Evolutionary conservation across 2,113 vertebrate genomes (phyloP).

Genomic region (cat (Felis catus)): F.catus_Fca126_mat1.0 CM031421.1:64821501-64822000

Average conservation of each 20-base stretch:
- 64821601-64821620: conserved; percentile 78
- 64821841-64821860: conserved; percentile 78
- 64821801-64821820: conserved; percentile 78
- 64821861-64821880: not conserved
- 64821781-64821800: conserved; percentile 70
- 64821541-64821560: not conserved
- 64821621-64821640: conserved; percentile 78
- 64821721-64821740: conserved; percentile 32
- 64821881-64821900: fast-evolving
- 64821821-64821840: conserved; percentile 75
- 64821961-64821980: not conserved
- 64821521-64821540: conserved; percentile 42
- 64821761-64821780: conserved; percentile 71
- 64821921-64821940: not conserved
- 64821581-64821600: not conserved
- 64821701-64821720: not conserved
- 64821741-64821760: conserved; percentile 83
- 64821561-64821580: not conserved
- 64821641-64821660: conserved; percentile 58
- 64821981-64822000: conserved; percentile 2
- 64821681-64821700: conserved; percentile 50
- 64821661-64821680: not conserved
- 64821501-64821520: conserved; percentile 41
- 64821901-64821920: conserved; percentile 31
- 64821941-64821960: not conserved